These are phyloP conservation scores for Doryteuthis pealeii DNA, from an alignment of 1,140 invertebrate genomes.

Conservation along the genomic window DNA sequence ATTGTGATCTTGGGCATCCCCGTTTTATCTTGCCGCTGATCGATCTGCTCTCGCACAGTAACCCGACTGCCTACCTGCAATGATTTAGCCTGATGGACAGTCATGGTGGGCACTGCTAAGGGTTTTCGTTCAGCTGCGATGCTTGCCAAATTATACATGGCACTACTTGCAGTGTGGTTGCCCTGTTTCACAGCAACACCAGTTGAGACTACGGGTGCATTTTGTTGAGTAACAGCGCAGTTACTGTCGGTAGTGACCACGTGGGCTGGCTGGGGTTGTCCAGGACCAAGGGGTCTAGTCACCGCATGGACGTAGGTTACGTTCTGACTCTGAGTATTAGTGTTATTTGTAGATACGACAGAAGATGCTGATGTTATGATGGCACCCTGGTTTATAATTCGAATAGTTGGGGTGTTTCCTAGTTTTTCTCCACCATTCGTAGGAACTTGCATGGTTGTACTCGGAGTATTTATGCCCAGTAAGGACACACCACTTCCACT, in stretches of 20 bases:
- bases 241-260: neutral
- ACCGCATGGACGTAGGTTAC: slow-evolving; percentile 4
- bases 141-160: slow-evolving; percentile 54
- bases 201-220: neutral
- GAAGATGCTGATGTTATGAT: slow-evolving; percentile 25
- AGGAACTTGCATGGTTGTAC: slow-evolving; percentile 19
- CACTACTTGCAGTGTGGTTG: slow-evolving; percentile 63
- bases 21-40: slow-evolving; percentile 19
- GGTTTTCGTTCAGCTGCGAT: slow-evolving; percentile 55
- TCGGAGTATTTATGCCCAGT: slow-evolving; percentile 29
- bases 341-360: neutral
- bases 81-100: slow-evolving; percentile 22
- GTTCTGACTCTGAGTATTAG: neutral
- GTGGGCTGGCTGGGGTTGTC: neutral
- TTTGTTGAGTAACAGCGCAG: neutral
- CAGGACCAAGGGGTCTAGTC: neutral
- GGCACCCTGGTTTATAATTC: slow-evolving; percentile 28
- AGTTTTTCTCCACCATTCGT: slow-evolving; percentile 1
- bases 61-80: slow-evolving; percentile 17
- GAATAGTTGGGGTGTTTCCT: slow-evolving; percentile 23
- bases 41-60: slow-evolving; percentile 24
- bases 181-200: slow-evolving; percentile 44
- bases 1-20: neutral
- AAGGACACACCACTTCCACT: slow-evolving; percentile 26
- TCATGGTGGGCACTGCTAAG: slow-evolving; percentile 42